These are phyloP conservation scores for Montipora sp. DNA, from an alignment of 64 coral and sea anemone species.

Conservation along the genomic window DNA sequence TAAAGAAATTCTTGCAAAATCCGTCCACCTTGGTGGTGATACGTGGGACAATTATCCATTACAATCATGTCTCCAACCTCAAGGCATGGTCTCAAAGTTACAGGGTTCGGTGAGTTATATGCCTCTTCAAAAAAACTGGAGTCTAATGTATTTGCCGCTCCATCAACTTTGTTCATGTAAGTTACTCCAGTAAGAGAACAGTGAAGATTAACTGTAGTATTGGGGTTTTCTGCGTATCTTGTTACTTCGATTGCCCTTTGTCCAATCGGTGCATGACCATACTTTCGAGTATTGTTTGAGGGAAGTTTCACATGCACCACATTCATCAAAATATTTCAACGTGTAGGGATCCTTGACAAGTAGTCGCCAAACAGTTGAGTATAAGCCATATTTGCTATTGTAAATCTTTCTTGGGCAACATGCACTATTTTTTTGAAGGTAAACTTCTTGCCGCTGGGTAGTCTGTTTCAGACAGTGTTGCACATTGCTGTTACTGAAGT, in stretches of 20 bases:
- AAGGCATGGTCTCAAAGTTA: conserved; percentile 35
- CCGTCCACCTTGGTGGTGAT: conserved; percentile 19
- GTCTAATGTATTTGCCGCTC: conserved; percentile 13
- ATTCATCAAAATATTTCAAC: conserved; percentile 39
- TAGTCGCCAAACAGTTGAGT: conserved; percentile 41
- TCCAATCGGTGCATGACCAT: conserved; percentile 33
- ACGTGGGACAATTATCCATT: conserved; percentile 32
- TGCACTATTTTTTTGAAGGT: not conserved
- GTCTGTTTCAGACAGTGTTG: not conserved
- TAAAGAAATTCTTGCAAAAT: conserved; percentile 39
- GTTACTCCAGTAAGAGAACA: conserved; percentile 19
- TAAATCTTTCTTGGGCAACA: conserved; percentile 39
- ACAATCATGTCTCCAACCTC: conserved; percentile 48
- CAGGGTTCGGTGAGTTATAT: conserved; percentile 44
- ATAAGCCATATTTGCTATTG: conserved; percentile 31
- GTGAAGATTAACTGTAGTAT: conserved; percentile 49
- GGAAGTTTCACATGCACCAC: conserved; percentile 5
- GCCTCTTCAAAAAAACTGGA: conserved; percentile 45
- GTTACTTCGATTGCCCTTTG: conserved; percentile 28
- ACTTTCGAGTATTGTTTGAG: not conserved
- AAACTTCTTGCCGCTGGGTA: not conserved
- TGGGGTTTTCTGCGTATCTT: not conserved
- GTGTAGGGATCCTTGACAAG: conserved; percentile 36
- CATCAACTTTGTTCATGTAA: conserved; percentile 44
- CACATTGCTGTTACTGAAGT: conserved; percentile 48